phyloP scores from a whole-genome alignment of 2,113 vertebrate genomes.

The Hepsetus odoe region DNA sequence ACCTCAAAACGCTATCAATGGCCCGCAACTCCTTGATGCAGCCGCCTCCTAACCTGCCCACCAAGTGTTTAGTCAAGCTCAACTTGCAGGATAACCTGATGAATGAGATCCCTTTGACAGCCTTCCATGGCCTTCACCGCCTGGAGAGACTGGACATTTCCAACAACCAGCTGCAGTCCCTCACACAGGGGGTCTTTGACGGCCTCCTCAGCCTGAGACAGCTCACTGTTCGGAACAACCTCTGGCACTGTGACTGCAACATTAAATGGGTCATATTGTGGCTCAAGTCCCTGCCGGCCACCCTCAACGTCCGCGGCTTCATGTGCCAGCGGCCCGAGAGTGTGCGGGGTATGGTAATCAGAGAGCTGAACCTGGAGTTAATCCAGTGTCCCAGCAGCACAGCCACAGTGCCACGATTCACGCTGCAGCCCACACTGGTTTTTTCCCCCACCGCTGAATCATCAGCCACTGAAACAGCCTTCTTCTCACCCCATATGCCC shows the following conservation, averaged over 20 bases:
- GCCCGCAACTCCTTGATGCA: slow-evolving; percentile 86
- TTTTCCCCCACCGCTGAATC: slow-evolving; percentile 39
- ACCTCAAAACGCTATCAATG: slow-evolving; percentile 89
- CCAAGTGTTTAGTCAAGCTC: slow-evolving; percentile 83
- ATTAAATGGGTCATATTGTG: slow-evolving; percentile 92
- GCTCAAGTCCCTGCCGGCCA: slow-evolving; percentile 86
- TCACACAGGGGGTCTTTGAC: slow-evolving; percentile 87
- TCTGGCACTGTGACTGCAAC: slow-evolving; percentile 91
- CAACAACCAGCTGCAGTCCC: slow-evolving; percentile 86
- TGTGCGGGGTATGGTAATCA: slow-evolving; percentile 89
- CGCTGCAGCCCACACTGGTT: slow-evolving; percentile 67
- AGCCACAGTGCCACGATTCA: slow-evolving; percentile 66
- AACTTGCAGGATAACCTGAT: slow-evolving; percentile 94
- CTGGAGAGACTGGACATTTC: slow-evolving; percentile 91
- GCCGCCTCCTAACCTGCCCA: slow-evolving; percentile 85
- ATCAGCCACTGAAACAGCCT: slow-evolving; percentile 29
- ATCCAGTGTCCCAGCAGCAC: slow-evolving; percentile 84
- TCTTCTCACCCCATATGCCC: slow-evolving; percentile 37
- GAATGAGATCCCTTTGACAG: slow-evolving; percentile 83
- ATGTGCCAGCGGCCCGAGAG: slow-evolving; percentile 93
- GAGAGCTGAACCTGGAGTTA: slow-evolving; percentile 88
- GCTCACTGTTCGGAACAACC: slow-evolving; percentile 92
- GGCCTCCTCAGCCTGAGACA: slow-evolving; percentile 85
- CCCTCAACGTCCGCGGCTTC: slow-evolving; percentile 89
- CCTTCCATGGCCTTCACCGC: slow-evolving; percentile 84